Evolutionary conservation across 2,797 vertebrate genomes (phyloP).

Genomic region (Jordanella pulchra): DNA sequence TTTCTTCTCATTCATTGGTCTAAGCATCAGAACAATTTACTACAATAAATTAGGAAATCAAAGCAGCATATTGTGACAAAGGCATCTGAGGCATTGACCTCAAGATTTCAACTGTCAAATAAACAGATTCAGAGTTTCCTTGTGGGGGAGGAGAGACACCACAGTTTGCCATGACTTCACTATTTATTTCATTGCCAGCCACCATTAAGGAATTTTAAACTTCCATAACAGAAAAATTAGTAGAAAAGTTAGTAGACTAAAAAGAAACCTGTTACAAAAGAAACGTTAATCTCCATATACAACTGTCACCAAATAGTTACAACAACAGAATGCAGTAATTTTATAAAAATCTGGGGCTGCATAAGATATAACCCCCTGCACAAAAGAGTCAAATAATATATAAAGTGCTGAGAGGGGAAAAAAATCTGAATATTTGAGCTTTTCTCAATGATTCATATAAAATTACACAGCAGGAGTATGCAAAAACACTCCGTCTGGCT

Average conservation of each 20-base stretch:
- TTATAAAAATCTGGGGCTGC: neutral
- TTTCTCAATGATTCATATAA: slow-evolving; percentile 20
- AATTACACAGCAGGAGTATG: neutral
- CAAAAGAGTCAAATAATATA: slow-evolving; percentile 1
- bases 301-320: neutral
- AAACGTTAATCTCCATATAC: neutral
- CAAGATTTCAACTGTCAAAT: slow-evolving; percentile 12
- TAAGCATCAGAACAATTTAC: slow-evolving; percentile 3
- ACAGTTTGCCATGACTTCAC: slow-evolving; percentile 21
- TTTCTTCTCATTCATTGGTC: neutral
- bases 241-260: too few species aligned
- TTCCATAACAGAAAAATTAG: neutral
- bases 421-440: slow-evolving; percentile 11
- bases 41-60: slow-evolving; percentile 12
- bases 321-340: neutral
- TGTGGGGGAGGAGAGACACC: slow-evolving; percentile 5
- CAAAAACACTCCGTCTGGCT: neutral
- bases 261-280: neutral
- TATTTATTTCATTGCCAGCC: neutral
- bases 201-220: slow-evolving; percentile 12
- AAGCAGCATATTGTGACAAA: neutral
- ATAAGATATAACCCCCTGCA: neutral
- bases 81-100: neutral
- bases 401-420: neutral
- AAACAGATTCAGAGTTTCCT: slow-evolving; percentile 17